A percentile compares a stretch with the other conserved stretches of the same genome.
Evolutionary conservation across 1,140 invertebrate genomes (phyloP).

Genomic region (Apolygus lucorum): DNA sequence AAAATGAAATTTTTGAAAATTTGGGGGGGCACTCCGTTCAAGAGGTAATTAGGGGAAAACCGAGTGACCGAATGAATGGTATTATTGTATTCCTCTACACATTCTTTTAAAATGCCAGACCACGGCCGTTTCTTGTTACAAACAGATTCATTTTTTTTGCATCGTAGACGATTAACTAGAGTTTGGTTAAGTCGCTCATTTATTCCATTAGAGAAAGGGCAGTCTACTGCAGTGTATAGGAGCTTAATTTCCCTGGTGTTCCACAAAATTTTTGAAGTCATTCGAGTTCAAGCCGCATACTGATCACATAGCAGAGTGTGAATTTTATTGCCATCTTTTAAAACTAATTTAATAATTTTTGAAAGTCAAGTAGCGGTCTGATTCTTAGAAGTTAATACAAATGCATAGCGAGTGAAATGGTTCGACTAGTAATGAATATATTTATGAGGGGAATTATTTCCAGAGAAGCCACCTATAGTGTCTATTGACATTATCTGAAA

Average conservation of each 20-base stretch:
- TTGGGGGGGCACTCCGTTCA: not conserved
- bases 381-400: conserved; percentile 28
- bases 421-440: conserved; percentile 33
- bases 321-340: too few species aligned
- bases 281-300: too few species aligned
- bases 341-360: too few species aligned
- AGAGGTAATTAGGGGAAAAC: conserved; percentile 1
- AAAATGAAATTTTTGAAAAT: too few species aligned
- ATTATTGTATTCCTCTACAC: not conserved
- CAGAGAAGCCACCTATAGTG: conserved; percentile 33
- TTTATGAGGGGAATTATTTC: conserved; percentile 31
- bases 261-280: not conserved
- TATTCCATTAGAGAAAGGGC: not conserved
- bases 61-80: not conserved
- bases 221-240: not conserved
- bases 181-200: not conserved
- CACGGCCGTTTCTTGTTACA: not conserved
- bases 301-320: too few species aligned
- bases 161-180: too few species aligned
- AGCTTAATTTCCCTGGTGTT: not conserved
- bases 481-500: conserved; percentile 38
- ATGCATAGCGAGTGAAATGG: conserved; percentile 32
- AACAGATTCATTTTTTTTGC: too few species aligned
- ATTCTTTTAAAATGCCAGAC: conserved; percentile 1
- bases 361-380: too few species aligned